Conservation (phyloP, 1,140 invertebrate genomes). For the Drosophila grimshawi region DNA sequence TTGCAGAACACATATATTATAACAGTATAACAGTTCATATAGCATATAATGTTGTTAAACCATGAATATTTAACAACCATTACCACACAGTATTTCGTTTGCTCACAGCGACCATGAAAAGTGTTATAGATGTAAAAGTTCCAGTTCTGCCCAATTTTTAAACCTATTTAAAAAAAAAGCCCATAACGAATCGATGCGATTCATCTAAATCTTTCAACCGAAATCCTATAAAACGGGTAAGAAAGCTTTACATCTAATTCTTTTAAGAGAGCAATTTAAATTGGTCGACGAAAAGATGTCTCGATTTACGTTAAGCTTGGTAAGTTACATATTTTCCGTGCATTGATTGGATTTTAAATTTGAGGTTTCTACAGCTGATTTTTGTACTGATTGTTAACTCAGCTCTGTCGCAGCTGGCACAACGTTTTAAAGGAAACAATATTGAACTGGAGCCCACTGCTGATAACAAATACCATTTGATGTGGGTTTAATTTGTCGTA, state of each 20-base stretch:
- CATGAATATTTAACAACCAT: constrained; percentile 42
- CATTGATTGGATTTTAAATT: background rate
- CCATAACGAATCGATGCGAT: constrained; percentile 13
- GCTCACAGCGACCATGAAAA: constrained; percentile 19
- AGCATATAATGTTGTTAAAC: background rate
- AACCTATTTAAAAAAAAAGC: background rate
- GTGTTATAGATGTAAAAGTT: too few species aligned
- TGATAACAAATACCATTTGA: background rate
- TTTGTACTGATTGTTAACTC: background rate
- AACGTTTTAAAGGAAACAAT: background rate
- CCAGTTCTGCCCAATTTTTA: too few species aligned
- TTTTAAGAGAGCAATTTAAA: background rate
- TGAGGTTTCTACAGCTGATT: background rate
- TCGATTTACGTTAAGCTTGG: background rate
- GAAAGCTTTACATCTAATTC: background rate
- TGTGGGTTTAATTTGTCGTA: background rate
- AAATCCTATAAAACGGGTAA: constrained; percentile 6
- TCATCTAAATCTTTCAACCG: background rate
- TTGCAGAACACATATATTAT: too few species aligned
- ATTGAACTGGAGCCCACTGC: background rate
- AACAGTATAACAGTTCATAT: background rate
- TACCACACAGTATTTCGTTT: constrained; percentile 43
- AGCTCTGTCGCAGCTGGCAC: background rate
- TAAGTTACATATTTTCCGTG: background rate
- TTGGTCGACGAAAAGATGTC: constrained; percentile 2